These are phyloP conservation scores for Plutomurus gul DNA, from an alignment of 1,140 invertebrate species.

Conservation along the genomic window DNA sequence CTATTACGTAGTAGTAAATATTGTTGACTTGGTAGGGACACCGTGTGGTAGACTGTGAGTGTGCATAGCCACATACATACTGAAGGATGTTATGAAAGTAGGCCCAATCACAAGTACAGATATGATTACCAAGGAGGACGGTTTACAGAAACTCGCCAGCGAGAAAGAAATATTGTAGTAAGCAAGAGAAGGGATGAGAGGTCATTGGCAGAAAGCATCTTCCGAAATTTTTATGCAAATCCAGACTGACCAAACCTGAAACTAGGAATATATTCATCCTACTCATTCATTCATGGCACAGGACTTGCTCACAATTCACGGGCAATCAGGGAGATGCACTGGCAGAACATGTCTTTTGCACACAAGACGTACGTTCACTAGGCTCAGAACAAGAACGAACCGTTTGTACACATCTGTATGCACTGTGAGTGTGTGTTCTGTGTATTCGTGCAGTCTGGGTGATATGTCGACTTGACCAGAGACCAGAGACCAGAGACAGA, in stretches of 20 bases:
- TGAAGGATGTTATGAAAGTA: too few species aligned
- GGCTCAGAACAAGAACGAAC: neutral
- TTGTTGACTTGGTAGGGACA: too few species aligned
- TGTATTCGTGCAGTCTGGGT: too few species aligned
- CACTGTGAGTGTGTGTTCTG: neutral
- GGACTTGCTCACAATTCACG: constrained; percentile 21
- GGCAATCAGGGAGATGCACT: neutral
- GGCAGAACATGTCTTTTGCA: neutral
- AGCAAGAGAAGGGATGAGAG: constrained; percentile 36
- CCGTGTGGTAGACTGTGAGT: too few species aligned
- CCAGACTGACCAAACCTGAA: constrained; percentile 53
- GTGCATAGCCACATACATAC: too few species aligned
- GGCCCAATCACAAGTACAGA: too few species aligned
- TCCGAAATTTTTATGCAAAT: constrained; percentile 54
- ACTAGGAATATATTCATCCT: constrained; percentile 41
- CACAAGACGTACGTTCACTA: neutral
- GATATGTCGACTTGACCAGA: neutral
- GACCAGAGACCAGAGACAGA: neutral
- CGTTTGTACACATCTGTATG: neutral
- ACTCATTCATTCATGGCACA: constrained; percentile 40
- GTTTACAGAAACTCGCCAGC: too few species aligned
- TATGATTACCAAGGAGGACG: too few species aligned
- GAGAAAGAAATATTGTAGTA: too few species aligned
- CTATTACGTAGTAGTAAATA: too few species aligned
- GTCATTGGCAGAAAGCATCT: constrained; percentile 51